Conservation (phyloP, 1,140 invertebrate genomes). For the Anoplophora glabripennis region DNA sequence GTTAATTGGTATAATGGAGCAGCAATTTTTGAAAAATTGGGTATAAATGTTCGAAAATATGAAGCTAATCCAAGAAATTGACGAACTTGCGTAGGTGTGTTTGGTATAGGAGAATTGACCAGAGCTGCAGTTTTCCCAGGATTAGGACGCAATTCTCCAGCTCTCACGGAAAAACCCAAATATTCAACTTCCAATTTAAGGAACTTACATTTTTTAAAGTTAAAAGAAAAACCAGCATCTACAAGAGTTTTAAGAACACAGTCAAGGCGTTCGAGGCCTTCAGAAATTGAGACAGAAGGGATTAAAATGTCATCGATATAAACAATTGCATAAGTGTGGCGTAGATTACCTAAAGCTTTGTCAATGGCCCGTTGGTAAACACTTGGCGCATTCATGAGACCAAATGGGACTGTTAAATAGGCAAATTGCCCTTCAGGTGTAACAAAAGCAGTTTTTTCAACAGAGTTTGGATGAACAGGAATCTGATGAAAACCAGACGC, state of each 20-base stretch:
- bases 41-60: no score
- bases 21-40: conserved; percentile 28
- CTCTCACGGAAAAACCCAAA: conserved; percentile 12
- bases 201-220: no score
- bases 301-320: conserved; percentile 31
- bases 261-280: conserved; percentile 17
- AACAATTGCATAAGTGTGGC: conserved; percentile 11
- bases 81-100: no score
- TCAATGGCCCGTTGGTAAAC: conserved; percentile 33
- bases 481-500: no score
- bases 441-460: no score
- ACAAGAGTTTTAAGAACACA: conserved; percentile 10
- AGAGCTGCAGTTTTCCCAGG: no score
- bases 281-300: conserved; percentile 9
- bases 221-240: conserved; percentile 7
- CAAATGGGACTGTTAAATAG: conserved; percentile 37
- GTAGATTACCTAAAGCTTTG: conserved; percentile 9
- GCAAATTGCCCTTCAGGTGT: no score
- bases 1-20: conserved; percentile 20
- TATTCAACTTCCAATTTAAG: no score
- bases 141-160: no score
- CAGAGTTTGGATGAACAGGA: no score
- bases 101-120: no score
- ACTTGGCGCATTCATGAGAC: conserved; percentile 38
- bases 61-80: no score